Evolutionary conservation across 2,888 invertebrate genomes (phyloP).

Genomic region (Drosophila melanosoma): DNA sequence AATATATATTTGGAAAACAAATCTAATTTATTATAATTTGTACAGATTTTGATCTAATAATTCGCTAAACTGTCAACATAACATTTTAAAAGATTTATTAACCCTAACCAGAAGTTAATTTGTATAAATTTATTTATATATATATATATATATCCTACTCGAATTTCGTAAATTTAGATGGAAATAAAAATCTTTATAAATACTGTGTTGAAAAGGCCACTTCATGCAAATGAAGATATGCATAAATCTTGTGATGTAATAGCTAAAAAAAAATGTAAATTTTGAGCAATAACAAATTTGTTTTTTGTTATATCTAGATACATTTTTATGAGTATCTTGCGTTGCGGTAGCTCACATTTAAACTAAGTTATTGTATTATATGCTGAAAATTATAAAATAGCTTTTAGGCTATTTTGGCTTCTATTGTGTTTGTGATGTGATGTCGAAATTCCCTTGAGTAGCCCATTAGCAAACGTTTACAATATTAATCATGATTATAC

Average conservation of each 20-base stretch:
- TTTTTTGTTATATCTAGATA: conserved; percentile 23
- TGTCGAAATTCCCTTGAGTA: conserved; percentile 60
- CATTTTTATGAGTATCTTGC: conserved; percentile 34
- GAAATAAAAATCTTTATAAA: not conserved
- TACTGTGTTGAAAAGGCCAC: not conserved
- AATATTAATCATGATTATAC: conserved; percentile 63
- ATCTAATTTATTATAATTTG: conserved; percentile 15
- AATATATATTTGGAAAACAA: conserved; percentile 4
- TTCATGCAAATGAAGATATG: not conserved
- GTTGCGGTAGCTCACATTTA: conserved; percentile 37
- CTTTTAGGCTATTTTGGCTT: conserved; percentile 22
- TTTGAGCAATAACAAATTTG: conserved; percentile 4
- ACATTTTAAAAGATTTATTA: conserved; percentile 13
- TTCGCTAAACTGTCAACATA: not conserved
- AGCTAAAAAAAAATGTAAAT: not conserved
- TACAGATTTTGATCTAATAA: conserved; percentile 13
- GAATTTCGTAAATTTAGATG: not conserved
- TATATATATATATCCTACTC: not conserved
- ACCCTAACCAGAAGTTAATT: not conserved
- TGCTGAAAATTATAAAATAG: conserved; percentile 70
- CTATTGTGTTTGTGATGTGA: conserved; percentile 31
- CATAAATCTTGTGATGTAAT: not conserved
- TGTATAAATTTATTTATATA: not conserved
- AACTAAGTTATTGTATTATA: conserved; percentile 73
- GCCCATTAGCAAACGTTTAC: conserved; percentile 37